A percentile compares a stretch with the other conserved stretches of the same genome.
Evolutionary conservation across 2,888 invertebrate species (phyloP).

Genomic region (Balanococcus diminutus): DNA sequence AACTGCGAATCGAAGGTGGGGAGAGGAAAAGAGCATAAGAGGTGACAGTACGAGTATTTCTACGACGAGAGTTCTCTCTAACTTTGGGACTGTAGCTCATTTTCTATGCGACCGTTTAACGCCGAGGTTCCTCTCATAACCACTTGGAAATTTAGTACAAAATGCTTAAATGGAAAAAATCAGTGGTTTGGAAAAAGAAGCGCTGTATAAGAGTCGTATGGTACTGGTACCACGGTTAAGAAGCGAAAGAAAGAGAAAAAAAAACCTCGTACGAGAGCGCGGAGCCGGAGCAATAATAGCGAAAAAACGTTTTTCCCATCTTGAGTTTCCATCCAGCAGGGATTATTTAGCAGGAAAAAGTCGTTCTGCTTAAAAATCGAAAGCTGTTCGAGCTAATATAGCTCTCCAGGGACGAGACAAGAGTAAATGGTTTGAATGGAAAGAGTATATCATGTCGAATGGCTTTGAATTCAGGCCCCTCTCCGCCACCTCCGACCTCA

Average conservation of each 20-base stretch:
- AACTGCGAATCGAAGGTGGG: neutral
- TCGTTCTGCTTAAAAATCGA: slow-evolving; percentile 32
- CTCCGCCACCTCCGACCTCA: neutral
- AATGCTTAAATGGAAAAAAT: slow-evolving; percentile 31
- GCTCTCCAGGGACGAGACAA: slow-evolving; percentile 21
- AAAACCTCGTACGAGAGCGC: neutral
- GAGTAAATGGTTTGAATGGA: slow-evolving; percentile 19
- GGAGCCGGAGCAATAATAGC: slow-evolving; percentile 22
- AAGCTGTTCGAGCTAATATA: slow-evolving; percentile 26
- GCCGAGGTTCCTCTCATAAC: slow-evolving; percentile 20
- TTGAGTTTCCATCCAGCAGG: neutral
- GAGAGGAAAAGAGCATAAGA: neutral
- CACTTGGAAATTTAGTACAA: neutral
- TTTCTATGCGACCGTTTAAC: slow-evolving; percentile 28
- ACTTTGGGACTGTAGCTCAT: neutral
- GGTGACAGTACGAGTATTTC: neutral
- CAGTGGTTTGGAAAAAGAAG: slow-evolving; percentile 26
- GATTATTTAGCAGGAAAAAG: slow-evolving; percentile 27
- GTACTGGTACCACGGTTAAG: neutral
- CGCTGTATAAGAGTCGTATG: too few relatives aligned
- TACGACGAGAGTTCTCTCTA: neutral
- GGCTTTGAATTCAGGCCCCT: neutral
- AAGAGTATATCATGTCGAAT: slow-evolving; percentile 30
- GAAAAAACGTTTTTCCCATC: slow-evolving; percentile 13
- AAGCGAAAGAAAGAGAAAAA: neutral